phyloP scores from a whole-genome alignment of 2,797 vertebrate species.

The Spizella passerina region DNA sequence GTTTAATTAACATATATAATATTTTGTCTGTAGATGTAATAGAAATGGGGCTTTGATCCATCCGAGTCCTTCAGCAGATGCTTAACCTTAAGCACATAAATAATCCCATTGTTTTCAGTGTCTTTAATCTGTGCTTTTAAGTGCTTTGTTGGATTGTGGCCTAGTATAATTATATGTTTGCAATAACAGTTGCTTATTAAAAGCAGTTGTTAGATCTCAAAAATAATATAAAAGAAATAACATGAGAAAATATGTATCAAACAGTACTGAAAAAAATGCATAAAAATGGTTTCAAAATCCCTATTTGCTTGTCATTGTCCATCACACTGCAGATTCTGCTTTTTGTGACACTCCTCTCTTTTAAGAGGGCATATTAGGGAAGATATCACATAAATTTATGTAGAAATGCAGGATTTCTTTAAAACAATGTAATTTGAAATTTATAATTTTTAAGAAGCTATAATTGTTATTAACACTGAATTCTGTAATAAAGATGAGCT shows the following conservation, averaged over 20 bases:
- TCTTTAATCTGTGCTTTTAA: constrained; percentile 67
- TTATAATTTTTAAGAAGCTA: not conserved
- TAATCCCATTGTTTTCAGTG: constrained; percentile 69
- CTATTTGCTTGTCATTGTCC: not conserved
- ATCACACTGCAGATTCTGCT: not conserved
- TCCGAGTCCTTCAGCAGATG: constrained; percentile 60
- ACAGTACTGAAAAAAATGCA: not conserved
- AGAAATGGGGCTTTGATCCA: constrained; percentile 58
- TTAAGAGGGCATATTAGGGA: not conserved
- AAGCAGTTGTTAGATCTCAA: constrained; percentile 62
- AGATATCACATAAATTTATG: not conserved
- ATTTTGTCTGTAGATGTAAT: constrained; percentile 40
- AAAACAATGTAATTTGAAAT: not conserved
- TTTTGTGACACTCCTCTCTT: not conserved
- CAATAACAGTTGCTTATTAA: constrained; percentile 65
- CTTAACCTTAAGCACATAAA: constrained; percentile 67
- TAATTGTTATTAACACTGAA: not conserved
- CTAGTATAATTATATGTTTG: constrained; percentile 69
- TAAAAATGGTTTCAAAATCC: not conserved
- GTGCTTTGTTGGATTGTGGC: constrained; percentile 69
- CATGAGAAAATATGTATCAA: constrained; percentile 25
- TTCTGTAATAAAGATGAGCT: not conserved
- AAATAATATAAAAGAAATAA: constrained; percentile 56
- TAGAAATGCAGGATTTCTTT: not conserved
- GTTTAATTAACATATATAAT: constrained; percentile 65